Base-by-base conservation (phyloP, 2,797 vertebrate species). In the Alosa sapidissima region DNA sequence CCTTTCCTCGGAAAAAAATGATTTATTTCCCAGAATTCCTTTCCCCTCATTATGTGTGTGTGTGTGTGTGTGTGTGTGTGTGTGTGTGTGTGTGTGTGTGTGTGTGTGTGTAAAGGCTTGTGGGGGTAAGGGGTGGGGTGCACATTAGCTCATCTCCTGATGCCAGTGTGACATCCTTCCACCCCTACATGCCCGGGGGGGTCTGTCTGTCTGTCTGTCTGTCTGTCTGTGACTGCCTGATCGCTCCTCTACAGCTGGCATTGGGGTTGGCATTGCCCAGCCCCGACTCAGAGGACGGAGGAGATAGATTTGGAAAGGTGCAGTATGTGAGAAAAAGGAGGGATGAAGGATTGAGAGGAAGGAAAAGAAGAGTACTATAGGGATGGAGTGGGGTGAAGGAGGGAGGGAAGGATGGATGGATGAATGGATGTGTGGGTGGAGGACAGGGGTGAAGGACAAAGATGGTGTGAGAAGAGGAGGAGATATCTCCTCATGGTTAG, bases 181-280 rank as follows among this genome's bases (percentile, higher is more conserved):
- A 10, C 60, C 24, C n/a, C 21, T n/a, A 62, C 16, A 58, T n/a
- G 6, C 55, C 55, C 55, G 2, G 4, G 7, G 58, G 58, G 58
- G 48, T 28, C 28, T 49, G 48, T 49, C 4, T 49, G 48, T 49
- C 28, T 49, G 48, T 49, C 4, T 49, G 48, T 49, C 10, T 52
- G 51, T 11, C 81, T 72, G 84, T 83, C 88, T 85, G 88, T 89
- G 86, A 89, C 91, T 48, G 82, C 93, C 91, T 92, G 91, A 92
- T 91, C 91, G 88, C 89, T 86, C 87, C 87, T 85, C 90, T 89
- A 87, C 91, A 92, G 91, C 91, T 91, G 91, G 88, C 85, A 86
- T 85, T 16, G n/a, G 21, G 21, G 58, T 62, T 62, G 58, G 58
- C 58, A 62, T 8, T 24, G 58, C 60, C 58, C 62, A 48, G 45